Percentiles rank a stretch among this genome's conserved stretches.
Evolutionary conservation across 2,113 vertebrate genomes (phyloP).

Genomic region (Micromys minutus): DNA sequence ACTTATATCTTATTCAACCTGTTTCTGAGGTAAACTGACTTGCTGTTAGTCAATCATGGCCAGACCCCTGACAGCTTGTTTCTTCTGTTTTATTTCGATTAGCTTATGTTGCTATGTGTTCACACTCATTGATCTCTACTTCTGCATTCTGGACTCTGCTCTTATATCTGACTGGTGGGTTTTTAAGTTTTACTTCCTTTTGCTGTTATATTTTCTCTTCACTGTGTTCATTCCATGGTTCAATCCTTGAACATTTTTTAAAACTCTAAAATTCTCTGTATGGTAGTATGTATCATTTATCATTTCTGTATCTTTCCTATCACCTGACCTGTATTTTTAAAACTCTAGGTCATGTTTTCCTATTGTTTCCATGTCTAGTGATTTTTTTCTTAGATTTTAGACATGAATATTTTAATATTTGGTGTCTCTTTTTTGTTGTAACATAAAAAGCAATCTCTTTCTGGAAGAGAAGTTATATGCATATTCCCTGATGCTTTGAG

Average conservation of each 20-base stretch:
- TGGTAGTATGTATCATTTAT: background rate
- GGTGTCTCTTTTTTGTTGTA: background rate
- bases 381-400: background rate
- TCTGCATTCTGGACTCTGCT: slow-evolving; percentile 8
- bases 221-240: background rate
- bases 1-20: background rate
- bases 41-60: background rate
- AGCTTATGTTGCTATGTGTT: background rate
- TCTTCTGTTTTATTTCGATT: slow-evolving; percentile 14
- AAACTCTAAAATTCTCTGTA: background rate
- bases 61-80: background rate
- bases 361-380: background rate
- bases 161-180: background rate
- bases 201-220: slow-evolving; percentile 34
- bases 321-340: background rate
- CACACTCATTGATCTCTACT: background rate
- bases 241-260: slow-evolving; percentile 38
- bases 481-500: background rate
- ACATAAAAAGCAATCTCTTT: background rate
- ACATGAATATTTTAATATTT: background rate
- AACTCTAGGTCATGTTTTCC: background rate
- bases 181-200: slow-evolving; percentile 5
- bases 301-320: background rate
- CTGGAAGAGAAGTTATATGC: background rate
- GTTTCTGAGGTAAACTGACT: background rate